These are phyloP conservation scores for Psophia crepitans DNA, from an alignment of 2,113 vertebrate species.

Conservation along the genomic window DNA sequence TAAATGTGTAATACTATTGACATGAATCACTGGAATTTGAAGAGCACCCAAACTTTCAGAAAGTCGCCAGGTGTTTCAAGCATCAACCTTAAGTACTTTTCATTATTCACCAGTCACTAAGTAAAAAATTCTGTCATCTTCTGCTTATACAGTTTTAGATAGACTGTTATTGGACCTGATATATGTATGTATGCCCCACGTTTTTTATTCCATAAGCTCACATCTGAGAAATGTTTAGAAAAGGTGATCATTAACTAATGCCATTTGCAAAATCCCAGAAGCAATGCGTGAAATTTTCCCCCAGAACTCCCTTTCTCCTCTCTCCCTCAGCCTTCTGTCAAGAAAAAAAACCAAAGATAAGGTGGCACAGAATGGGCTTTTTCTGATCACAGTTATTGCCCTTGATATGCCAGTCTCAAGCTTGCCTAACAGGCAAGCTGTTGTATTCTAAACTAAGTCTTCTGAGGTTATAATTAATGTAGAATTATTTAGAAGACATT, in stretches of 20 bases:
- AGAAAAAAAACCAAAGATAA: neutral
- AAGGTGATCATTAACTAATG: neutral
- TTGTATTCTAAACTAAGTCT: neutral
- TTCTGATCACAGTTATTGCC: neutral
- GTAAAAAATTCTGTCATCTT: neutral
- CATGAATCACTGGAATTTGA: neutral
- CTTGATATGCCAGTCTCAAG: neutral
- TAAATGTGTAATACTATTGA: neutral
- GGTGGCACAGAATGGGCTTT: neutral
- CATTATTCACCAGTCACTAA: neutral
- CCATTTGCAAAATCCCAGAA: neutral
- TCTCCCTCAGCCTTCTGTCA: neutral
- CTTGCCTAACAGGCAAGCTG: neutral
- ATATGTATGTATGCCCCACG: neutral
- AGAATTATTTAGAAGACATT: neutral
- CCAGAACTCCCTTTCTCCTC: neutral
- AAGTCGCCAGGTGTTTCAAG: neutral
- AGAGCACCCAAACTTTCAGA: neutral
- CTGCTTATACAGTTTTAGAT: neutral
- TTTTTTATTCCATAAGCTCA: neutral
- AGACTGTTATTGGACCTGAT: neutral
- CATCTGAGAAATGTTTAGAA: neutral
- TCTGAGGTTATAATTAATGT: neutral
- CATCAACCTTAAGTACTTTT: neutral
- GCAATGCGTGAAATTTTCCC: neutral